Evolutionary conservation across 2,113 vertebrate species (phyloP), one percentile per base, ranked within the genome.

Genomic region (Cyphomyrus plagiostoma): DNA sequence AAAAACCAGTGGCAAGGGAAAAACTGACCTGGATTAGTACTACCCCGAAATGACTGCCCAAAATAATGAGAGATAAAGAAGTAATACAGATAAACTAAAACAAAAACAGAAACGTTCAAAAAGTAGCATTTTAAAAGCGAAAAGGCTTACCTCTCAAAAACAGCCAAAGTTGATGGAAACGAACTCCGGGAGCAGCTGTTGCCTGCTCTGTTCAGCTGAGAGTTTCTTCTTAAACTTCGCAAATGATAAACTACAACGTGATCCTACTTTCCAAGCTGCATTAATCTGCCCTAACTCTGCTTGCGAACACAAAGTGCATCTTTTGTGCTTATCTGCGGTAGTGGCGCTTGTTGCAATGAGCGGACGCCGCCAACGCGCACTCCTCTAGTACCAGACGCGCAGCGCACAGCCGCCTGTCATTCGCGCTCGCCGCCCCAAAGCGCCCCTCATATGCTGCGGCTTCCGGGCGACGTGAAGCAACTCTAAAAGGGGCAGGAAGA

Each of bases 401-500:
- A 85, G 3, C 74, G 50, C 88, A n/a, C 50, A 50, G 10, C 4
- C 42, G 52, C 83, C 86, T 89, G 89, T 91, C 92, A 91, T 10
- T 88, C 70, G 90, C 92, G 74, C 5, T 19, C 74, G 35, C 0
- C 86, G 23, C 23, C 46, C 46, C 45, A 49, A 85, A 85, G 42
- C 46, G 45, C 42, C 7, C n/a, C 82, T 26, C 10, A 85, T 85
- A 85, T 48, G 46, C 85, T 82, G 53, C 48, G 39, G 56, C 48
- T 90, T 88, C 30, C 49, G 48, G 74, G 39, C 82, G 39, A 91
- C 87, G 11, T 82, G 62, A 74, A 58, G 58, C 83, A 88, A 77
- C 74, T 91, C 86, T 85, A 45, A 85, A 85, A 48, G 91, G 88
- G 87, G 56, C 74, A 90, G 46, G 5, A 39, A 88, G n/a, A 49